Evolutionary conservation across 2,113 vertebrate species (phyloP).

Genomic region (Okapia johnstoni): DNA sequence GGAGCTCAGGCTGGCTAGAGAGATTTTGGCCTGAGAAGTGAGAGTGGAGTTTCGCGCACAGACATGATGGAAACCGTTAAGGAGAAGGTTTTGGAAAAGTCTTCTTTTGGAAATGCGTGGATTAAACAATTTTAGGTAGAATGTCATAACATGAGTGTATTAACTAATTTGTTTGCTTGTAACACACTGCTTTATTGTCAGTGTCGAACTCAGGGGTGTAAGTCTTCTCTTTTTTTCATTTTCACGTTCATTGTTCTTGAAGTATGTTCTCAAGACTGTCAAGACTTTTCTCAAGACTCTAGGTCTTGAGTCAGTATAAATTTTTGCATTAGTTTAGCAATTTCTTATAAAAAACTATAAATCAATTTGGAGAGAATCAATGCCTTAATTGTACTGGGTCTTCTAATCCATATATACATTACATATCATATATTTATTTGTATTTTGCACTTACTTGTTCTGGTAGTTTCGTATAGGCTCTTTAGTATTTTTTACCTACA

Average conservation of each 20-base stretch:
- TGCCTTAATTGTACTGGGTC: not conserved
- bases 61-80: not conserved
- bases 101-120: not conserved
- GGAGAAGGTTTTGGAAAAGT: not conserved
- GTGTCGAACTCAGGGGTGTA: fast-evolving
- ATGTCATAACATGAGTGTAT: fast-evolving
- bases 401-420: not conserved
- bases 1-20: too few species aligned
- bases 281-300: not conserved
- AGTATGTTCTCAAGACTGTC: not conserved
- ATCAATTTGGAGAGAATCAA: not conserved
- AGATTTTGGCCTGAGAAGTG: not conserved
- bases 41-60: not conserved
- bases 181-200: not conserved
- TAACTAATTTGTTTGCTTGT: not conserved
- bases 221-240: not conserved
- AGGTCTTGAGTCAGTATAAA: not conserved
- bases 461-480: not conserved
- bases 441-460: not conserved
- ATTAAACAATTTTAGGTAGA: not conserved
- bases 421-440: not conserved
- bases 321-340: not conserved
- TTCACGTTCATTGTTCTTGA: not conserved
- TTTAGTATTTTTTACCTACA: not conserved
- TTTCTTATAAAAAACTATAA: not conserved